A percentile compares a stretch with the other conserved stretches of the same genome.
phyloP scores from a whole-genome alignment of 1,140 invertebrate species.

The Probaryconus sp. region DNA sequence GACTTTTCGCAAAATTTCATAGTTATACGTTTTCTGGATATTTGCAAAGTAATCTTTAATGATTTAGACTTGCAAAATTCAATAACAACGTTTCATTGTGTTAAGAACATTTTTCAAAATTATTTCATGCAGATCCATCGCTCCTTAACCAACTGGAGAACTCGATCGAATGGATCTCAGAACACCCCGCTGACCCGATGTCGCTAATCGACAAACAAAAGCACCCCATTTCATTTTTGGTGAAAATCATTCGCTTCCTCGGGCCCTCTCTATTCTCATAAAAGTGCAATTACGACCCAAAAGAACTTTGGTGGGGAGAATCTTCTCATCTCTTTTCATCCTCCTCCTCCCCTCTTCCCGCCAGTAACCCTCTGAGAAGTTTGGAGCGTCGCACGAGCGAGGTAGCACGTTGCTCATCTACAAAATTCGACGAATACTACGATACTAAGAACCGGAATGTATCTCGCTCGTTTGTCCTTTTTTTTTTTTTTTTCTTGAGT shows the following conservation, averaged over 20 bases:
- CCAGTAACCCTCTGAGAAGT: background rate
- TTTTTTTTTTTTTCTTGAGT: constrained; percentile 9
- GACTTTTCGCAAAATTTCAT: too few relatives aligned
- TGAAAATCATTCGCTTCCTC: constrained; percentile 25
- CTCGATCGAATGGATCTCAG: constrained; percentile 38
- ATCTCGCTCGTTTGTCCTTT: constrained; percentile 39
- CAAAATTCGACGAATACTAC: constrained; percentile 61
- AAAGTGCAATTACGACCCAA: constrained; percentile 23
- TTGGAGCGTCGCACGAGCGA: constrained; percentile 39
- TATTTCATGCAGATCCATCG: too few relatives aligned
- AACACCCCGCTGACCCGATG: constrained; percentile 36
- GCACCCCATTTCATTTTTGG: constrained; percentile 9
- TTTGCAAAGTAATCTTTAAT: too few relatives aligned
- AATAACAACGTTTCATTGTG: too few relatives aligned
- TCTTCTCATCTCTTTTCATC: too few relatives aligned
- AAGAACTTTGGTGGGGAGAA: background rate
- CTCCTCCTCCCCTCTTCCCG: background rate
- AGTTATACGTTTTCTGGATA: too few relatives aligned
- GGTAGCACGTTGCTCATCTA: constrained; percentile 44
- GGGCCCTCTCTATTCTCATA: constrained; percentile 17
- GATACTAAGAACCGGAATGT: constrained; percentile 62
- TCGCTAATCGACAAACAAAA: constrained; percentile 45
- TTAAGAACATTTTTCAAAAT: too few relatives aligned
- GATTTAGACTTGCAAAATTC: too few relatives aligned
- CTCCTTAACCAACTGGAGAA: constrained; percentile 5